phyloP scores from a whole-genome alignment of 2,888 invertebrate species.

The Operophtera brumata region DNA sequence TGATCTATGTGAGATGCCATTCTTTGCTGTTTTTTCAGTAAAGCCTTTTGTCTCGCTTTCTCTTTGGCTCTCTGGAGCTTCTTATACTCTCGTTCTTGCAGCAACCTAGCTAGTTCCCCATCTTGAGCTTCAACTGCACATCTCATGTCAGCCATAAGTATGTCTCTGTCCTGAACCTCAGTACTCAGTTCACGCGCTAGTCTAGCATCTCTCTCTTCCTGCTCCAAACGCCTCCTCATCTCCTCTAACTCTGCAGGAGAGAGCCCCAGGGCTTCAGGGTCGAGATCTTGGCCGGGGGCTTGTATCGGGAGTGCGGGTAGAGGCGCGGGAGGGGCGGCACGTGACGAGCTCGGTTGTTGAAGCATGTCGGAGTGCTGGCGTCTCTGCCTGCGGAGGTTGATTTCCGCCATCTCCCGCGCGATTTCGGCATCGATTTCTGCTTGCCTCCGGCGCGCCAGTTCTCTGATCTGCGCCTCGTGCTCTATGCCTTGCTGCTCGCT shows the following conservation, averaged over 20 bases:
- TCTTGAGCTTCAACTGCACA: conserved; percentile 77
- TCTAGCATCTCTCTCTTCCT: conserved; percentile 70
- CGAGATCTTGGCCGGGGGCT: conserved; percentile 39
- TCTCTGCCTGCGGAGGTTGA: conserved; percentile 67
- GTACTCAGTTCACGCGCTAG: conserved; percentile 67
- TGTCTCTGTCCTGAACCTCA: conserved; percentile 62
- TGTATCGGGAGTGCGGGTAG: conserved; percentile 31
- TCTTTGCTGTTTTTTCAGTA: conserved; percentile 71
- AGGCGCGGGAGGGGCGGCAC: conserved; percentile 46
- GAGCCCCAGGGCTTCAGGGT: conserved; percentile 67
- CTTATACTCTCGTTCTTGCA: conserved; percentile 74
- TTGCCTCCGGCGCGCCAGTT: conserved; percentile 63
- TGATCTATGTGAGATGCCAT: conserved; percentile 42
- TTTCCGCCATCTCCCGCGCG: conserved; percentile 72
- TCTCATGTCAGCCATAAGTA: conserved; percentile 68
- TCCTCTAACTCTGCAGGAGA: conserved; percentile 67
- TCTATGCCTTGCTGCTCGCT: conserved; percentile 70
- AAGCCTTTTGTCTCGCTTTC: conserved; percentile 70
- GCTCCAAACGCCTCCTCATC: conserved; percentile 64
- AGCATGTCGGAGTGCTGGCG: conserved; percentile 54
- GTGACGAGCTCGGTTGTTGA: conserved; percentile 61
- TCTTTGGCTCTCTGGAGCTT: conserved; percentile 74
- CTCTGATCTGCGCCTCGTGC: conserved; percentile 61
- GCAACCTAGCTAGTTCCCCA: conserved; percentile 66
- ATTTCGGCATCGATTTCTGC: conserved; percentile 75